phyloP scores from a whole-genome alignment of 1,140 invertebrate genomes.

The Euschistus heros region DNA sequence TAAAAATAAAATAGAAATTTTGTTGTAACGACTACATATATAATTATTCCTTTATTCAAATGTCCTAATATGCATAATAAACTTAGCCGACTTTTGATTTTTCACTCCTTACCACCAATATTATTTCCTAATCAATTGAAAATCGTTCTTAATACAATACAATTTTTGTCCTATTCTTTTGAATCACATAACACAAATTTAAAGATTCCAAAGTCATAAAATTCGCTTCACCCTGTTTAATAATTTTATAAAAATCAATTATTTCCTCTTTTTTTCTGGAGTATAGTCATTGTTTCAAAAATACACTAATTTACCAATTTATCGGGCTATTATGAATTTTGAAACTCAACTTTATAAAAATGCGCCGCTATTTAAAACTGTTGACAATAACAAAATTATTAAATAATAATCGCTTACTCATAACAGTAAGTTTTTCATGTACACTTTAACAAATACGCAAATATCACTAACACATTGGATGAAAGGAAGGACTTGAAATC shows the following conservation, averaged over 20 bases:
- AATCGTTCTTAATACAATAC: too few relatives aligned
- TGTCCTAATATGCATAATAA: too few relatives aligned
- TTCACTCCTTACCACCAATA: too few relatives aligned
- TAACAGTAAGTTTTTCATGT: conserved; percentile 1
- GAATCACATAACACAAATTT: conserved; percentile 2
- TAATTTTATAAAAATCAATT: neutral
- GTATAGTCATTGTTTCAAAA: conserved; percentile 27
- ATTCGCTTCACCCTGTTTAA: neutral
- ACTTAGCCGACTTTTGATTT: too few relatives aligned
- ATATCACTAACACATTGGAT: conserved; percentile 11
- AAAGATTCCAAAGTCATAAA: conserved; percentile 5
- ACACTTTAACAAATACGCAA: conserved; percentile 9
- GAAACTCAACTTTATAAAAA: conserved; percentile 7
- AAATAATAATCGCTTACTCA: too few relatives aligned
- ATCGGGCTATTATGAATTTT: conserved; percentile 23
- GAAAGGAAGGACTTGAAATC: neutral
- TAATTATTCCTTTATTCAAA: too few relatives aligned
- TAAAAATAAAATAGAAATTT: too few relatives aligned
- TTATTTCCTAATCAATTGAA: neutral
- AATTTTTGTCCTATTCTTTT: neutral
- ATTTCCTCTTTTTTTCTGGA: conserved; percentile 23
- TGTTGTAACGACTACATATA: too few relatives aligned
- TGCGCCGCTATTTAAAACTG: conserved; percentile 19
- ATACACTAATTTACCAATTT: conserved; percentile 26
- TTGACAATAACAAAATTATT: neutral